Evolutionary conservation across 2,113 vertebrate species (phyloP).

Genomic region (Numenius arquata): DNA sequence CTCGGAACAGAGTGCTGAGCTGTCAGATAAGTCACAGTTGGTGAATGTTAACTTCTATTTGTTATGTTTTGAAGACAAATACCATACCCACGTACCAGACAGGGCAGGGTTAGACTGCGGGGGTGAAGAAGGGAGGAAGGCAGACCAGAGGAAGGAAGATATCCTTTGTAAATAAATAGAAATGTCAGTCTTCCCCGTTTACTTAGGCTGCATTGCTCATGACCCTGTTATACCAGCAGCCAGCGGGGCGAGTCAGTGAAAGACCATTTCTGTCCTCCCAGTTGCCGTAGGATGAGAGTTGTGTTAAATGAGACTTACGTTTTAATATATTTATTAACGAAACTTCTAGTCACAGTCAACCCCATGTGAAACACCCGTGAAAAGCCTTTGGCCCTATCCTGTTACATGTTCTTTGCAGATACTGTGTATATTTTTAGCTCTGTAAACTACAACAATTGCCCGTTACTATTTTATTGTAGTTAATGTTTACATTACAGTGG

Average conservation of each 20-base stretch:
- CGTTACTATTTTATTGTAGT: background rate
- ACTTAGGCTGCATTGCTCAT: constrained; percentile 31
- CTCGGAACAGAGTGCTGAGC: constrained; percentile 19
- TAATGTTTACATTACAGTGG: background rate
- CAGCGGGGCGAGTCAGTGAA: background rate
- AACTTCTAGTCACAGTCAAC: background rate
- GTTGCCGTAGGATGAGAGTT: background rate
- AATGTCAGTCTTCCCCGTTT: constrained; percentile 1
- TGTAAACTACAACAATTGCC: background rate
- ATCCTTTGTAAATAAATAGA: constrained; percentile 62
- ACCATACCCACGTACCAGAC: constrained; percentile 45
- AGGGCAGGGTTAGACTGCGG: constrained; percentile 60
- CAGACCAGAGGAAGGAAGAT: constrained; percentile 66
- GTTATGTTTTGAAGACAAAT: constrained; percentile 45
- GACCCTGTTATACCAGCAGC: background rate
- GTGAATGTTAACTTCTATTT: constrained; percentile 45
- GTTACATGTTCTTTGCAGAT: background rate
- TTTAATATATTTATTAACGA: background rate
- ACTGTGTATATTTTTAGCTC: background rate
- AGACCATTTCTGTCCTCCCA: background rate
- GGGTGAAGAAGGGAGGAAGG: constrained; percentile 49
- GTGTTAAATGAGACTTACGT: background rate
- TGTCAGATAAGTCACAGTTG: constrained; percentile 47
- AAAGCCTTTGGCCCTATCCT: background rate
- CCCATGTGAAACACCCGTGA: background rate